Percentiles rank a stretch among this genome's conserved stretches.
phyloP scores from a whole-genome alignment of 2,113 vertebrate species.

The Hemichromis elongatus region DNA sequence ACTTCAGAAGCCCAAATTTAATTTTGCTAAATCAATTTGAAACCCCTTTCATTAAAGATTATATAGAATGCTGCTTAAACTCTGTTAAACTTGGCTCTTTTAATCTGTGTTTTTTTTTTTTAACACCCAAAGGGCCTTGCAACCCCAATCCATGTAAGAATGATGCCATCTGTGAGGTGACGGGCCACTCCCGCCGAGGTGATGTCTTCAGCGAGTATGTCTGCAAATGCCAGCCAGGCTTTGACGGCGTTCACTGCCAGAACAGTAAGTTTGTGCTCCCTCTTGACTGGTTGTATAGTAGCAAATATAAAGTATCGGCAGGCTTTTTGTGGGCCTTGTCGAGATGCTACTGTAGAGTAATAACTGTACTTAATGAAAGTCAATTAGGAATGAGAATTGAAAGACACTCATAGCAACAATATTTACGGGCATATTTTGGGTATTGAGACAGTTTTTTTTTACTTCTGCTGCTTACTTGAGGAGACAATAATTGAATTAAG shows the following conservation, averaged over 20 bases:
- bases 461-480: neutral
- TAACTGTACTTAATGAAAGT: neutral
- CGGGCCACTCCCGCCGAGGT: slow-evolving; percentile 67
- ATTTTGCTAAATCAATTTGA: neutral
- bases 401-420: neutral
- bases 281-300: neutral
- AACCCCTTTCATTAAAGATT: neutral
- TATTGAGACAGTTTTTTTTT: neutral
- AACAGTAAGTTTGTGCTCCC: slow-evolving; percentile 75
- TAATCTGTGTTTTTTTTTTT: neutral
- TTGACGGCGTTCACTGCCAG: slow-evolving; percentile 85
- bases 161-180: slow-evolving; percentile 75
- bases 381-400: neutral
- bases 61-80: neutral
- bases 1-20: neutral
- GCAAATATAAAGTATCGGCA: neutral
- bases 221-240: slow-evolving; percentile 83
- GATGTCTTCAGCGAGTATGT: slow-evolving; percentile 84
- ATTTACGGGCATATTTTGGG: neutral
- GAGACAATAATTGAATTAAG: too few relatives aligned
- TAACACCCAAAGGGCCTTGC: slow-evolving; percentile 77
- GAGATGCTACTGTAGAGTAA: neutral
- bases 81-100: neutral
- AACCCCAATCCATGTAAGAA: slow-evolving; percentile 88
- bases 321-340: neutral